Evolutionary conservation across 2,888 invertebrate species (phyloP), one percentile per base, ranked within the genome.

Genomic region (Teleogryllus oceanicus): DNA sequence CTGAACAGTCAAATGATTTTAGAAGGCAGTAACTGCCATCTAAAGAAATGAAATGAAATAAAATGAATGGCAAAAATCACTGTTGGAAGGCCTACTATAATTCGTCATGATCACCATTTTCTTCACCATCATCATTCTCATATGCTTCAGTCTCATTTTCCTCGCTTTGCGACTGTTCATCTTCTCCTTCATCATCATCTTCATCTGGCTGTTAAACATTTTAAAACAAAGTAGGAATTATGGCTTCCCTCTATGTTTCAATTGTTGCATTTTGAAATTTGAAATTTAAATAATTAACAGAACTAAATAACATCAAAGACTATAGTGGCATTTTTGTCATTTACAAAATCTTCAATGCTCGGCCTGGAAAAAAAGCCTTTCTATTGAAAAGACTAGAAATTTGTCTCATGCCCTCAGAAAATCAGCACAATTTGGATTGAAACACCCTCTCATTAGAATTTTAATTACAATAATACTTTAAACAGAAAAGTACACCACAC

Each of bases 151-250:
- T 88, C 78, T 87, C 87, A 18, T 86, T 85, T 20, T 87, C 85
- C 81, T 86, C 86, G 78, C 88, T 88, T 78, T 87, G 78, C 85
- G 79, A 87, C 86, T 76, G 87, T 75, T 83, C 82, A 49, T 77
- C 75, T 10, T 87, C 86, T 24, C 86, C 85, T 49, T 89, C 89
- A 21, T 88, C 84, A 78, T 87, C 88, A 16, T 77, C 20, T 74
- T 80, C n/a, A 20, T 77, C 62, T 18, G 62, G 62, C 62, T 62
- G n/a, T 62, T 13, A 62, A 62, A 62, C 62, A 62, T 18, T 62
- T 8, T 16, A 18, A 4, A 62, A 62, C 62, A 62, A 16, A 11
- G 62, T 62, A 62, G 37, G 5, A 37, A 37, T 37, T 37, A 37
- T 37, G 37, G 0, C 37, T 37, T 37, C 37, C 5, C 5, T 37